Evolutionary conservation across 2,888 invertebrate genomes (phyloP).

Genomic region (Drosophila picticornis): DNA sequence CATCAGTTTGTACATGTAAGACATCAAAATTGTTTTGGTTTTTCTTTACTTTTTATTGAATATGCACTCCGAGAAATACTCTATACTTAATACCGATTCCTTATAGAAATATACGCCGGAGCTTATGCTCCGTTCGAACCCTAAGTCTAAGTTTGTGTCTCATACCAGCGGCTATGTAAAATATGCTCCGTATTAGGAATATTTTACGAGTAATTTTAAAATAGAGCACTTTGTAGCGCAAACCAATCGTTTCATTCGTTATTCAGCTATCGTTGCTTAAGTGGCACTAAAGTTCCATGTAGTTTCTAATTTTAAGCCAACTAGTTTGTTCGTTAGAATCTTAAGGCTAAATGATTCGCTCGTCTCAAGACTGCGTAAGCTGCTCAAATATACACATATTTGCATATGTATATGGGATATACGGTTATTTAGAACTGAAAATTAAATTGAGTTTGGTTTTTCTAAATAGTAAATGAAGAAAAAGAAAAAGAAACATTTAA

Average conservation of each 20-base stretch:
- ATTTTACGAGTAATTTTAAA: constrained; percentile 31
- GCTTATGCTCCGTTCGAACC: constrained; percentile 1
- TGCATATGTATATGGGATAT: constrained; percentile 1
- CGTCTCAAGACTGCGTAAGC: constrained; percentile 20
- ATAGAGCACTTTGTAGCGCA: constrained; percentile 37
- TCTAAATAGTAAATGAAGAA: constrained; percentile 6
- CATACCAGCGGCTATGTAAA: constrained; percentile 58
- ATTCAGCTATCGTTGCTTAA: constrained; percentile 73
- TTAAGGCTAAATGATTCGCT: constrained; percentile 53
- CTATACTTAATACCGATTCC: constrained; percentile 26
- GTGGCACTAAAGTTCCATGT: constrained; percentile 74
- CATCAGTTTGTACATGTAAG: constrained; percentile 43
- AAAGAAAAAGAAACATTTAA: constrained; percentile 17
- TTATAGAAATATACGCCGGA: constrained; percentile 25
- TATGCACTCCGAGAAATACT: constrained; percentile 36
- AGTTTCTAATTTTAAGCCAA: constrained; percentile 28
- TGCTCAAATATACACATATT: constrained; percentile 15
- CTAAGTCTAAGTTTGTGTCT: constrained; percentile 33
- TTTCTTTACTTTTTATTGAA: constrained; percentile 40
- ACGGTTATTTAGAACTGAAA: constrained; percentile 25
- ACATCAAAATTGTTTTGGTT: constrained; percentile 30
- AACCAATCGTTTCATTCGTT: constrained; percentile 70
- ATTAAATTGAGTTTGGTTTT: constrained; percentile 6
- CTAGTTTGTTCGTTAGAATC: constrained; percentile 41
- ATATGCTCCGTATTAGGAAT: constrained; percentile 37